Evolutionary conservation across 2,888 invertebrate species (phyloP), one percentile per base, ranked within the genome.

Genomic region (Gnatocerus cornutus): DNA sequence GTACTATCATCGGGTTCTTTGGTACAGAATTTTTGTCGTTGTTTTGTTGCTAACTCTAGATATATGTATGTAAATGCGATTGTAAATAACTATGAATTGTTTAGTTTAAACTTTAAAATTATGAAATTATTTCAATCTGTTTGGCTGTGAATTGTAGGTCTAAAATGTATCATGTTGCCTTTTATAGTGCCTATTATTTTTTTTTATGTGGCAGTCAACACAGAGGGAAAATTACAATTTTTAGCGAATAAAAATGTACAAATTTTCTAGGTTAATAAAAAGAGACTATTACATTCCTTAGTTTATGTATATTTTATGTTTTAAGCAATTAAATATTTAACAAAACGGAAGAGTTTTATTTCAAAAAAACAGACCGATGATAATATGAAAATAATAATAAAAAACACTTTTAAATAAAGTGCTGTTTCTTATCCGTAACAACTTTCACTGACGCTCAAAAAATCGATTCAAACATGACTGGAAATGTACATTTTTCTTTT

Each of bases 61-160:
- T 55, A 29, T 62, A 39, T 56, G n/a, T 46, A 16, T 46, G 13
- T 27, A 68, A 45, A 48, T 41, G 14, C 58, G 14, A 63, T 62
- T 71, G 71, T 71, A 71, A 71, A 71, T 71, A 68, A 27, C 21
- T 73, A 30, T 61, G 48, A 14, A 68, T 66, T 16, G 62, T 70
- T 58, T 69, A 65, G 43, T 55, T 63, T 53, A 52, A 66, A 67
- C 71, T 68, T 71, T 72, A 62, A 68, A 62, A 65, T 72, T 72
- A 72, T 69, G 50, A 68, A 71, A 69, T 73, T 74, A 76, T 72
- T 75, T 77, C 63, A 73, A 72, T 78, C 76, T 79, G 79, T 81
- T 80, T 79, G 82, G 81, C 82, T 82, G 82, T 82, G 82, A 82
- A 78, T 53, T 74, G 73, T 74, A 71, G 72, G 73, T 76, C 73